Conservation (phyloP, 2,888 invertebrate genomes). For the Rambutsinella grinnellia region DNA sequence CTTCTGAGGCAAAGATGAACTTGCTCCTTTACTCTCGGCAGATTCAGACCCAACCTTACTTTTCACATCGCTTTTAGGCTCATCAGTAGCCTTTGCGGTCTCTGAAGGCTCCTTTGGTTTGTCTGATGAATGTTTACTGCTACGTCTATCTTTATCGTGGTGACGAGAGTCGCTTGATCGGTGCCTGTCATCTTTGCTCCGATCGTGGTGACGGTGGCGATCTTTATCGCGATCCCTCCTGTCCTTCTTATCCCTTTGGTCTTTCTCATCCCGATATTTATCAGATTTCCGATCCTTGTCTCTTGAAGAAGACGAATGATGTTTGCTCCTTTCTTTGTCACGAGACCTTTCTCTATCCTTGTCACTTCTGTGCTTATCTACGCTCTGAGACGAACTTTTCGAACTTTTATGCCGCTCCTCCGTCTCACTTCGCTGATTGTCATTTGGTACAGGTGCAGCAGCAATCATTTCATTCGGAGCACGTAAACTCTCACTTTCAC, state of each 20-base stretch:
- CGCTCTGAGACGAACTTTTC: constrained; percentile 12
- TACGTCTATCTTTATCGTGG: constrained; percentile 42
- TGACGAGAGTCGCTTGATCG: constrained; percentile 38
- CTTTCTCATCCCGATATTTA: constrained; percentile 40
- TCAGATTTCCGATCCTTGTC: constrained; percentile 43
- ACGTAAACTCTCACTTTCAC: no score
- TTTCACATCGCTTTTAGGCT: background rate
- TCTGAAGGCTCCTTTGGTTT: constrained; percentile 32
- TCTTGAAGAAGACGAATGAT: constrained; percentile 33
- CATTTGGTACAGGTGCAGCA: background rate
- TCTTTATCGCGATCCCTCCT: constrained; percentile 31
- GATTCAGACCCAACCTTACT: constrained; percentile 11
- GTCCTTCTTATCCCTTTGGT: constrained; percentile 24
- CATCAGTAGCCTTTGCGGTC: background rate
- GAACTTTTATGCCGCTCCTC: constrained; percentile 25
- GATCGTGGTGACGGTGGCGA: constrained; percentile 27
- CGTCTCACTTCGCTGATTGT: constrained; percentile 2
- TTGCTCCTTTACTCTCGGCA: background rate
- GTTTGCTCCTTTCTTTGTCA: constrained; percentile 29
- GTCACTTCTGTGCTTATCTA: constrained; percentile 40
- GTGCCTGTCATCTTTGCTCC: constrained; percentile 36
- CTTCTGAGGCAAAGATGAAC: background rate
- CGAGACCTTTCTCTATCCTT: constrained; percentile 37
- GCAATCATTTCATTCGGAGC: background rate
- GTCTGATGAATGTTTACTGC: constrained; percentile 24